Evolutionary conservation across 1,140 invertebrate species (phyloP).

Genomic region (Ctenoplectra terminalis): DNA sequence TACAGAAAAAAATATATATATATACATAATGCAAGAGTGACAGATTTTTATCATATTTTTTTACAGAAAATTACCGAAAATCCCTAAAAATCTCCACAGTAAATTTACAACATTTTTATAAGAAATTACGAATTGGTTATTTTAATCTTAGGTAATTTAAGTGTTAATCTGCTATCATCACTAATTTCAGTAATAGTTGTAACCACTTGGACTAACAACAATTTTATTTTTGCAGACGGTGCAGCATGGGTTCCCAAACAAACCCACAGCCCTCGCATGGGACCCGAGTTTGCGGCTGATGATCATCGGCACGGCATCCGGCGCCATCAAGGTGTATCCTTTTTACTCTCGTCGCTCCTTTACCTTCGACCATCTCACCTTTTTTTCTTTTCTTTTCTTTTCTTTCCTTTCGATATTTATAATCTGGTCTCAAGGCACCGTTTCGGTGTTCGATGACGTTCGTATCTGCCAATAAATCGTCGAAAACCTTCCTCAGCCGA

Average conservation of each 20-base stretch:
- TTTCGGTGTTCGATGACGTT: slow-evolving; percentile 36
- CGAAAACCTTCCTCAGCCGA: slow-evolving; percentile 20
- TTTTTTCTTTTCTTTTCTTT: slow-evolving; percentile 1
- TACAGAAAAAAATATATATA: too few relatives aligned
- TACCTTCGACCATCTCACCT: not conserved
- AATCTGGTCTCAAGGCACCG: slow-evolving; percentile 38
- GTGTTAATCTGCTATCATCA: not conserved
- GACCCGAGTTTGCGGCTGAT: slow-evolving; percentile 93
- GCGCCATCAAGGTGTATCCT: slow-evolving; percentile 94
- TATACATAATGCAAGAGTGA: too few relatives aligned
- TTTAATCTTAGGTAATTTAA: too few relatives aligned
- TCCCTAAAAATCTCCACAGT: too few relatives aligned
- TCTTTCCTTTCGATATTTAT: slow-evolving; percentile 54
- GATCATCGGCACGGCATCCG: slow-evolving; percentile 95
- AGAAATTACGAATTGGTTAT: too few relatives aligned
- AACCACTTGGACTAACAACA: not conserved
- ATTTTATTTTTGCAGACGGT: slow-evolving; percentile 88
- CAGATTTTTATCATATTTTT: too few relatives aligned
- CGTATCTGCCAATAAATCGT: slow-evolving; percentile 49
- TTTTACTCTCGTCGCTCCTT: slow-evolving; percentile 66
- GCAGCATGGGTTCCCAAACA: slow-evolving; percentile 98
- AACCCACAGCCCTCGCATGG: slow-evolving; percentile 96
- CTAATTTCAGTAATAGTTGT: not conserved
- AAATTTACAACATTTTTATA: too few relatives aligned
- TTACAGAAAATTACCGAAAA: too few relatives aligned